Percentiles rank a stretch among this genome's conserved stretches.
Evolutionary conservation across 2,113 vertebrate genomes (phyloP).

Genomic region (Cygnus buccinator): DNA sequence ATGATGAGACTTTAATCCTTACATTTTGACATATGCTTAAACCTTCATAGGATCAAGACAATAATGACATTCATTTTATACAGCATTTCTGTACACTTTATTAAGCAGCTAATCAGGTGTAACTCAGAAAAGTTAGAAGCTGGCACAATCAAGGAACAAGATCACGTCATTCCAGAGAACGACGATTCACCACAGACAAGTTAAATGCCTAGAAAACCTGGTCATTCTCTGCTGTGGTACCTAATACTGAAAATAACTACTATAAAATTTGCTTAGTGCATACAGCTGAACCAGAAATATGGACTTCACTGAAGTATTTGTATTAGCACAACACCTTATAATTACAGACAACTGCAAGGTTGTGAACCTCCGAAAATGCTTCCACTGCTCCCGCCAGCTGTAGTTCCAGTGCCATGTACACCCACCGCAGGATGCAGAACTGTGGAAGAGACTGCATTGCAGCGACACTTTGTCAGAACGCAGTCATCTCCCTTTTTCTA

Average conservation of each 20-base stretch:
- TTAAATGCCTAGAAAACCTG: neutral
- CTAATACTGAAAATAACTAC: neutral
- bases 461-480: fast-evolving
- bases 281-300: neutral
- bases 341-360: neutral
- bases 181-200: neutral
- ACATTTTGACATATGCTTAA: neutral
- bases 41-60: neutral
- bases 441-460: neutral
- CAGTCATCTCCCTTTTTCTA: neutral
- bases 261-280: neutral
- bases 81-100: neutral
- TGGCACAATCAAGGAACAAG: neutral
- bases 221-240: neutral
- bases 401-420: neutral
- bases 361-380: neutral
- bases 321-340: neutral
- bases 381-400: neutral
- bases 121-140: neutral
- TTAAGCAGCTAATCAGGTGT: neutral
- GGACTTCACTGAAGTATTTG: neutral
- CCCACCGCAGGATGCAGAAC: neutral
- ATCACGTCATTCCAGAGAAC: neutral
- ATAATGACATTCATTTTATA: neutral
- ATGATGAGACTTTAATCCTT: neutral